Base-by-base conservation (phyloP, 2,888 invertebrate species). In the Drosophila tanythrix region DNA sequence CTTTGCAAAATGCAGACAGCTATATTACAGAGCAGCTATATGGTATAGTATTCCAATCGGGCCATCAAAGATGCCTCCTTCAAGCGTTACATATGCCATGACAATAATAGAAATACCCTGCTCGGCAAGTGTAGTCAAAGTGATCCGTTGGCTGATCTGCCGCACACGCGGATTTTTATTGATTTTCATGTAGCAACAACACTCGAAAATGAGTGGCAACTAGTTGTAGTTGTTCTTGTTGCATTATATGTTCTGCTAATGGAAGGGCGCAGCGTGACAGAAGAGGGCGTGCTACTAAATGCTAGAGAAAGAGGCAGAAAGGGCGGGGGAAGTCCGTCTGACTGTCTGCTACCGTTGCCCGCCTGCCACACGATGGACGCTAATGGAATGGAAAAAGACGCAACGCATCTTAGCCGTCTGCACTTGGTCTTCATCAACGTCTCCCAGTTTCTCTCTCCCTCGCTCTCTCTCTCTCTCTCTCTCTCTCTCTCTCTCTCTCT, bases 161-260 rank as follows among this genome's bases (percentile, higher is more conserved):
- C 86, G 86, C 84, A 85, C 88, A 85, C 72, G 86, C 83, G 51
- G 71, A 73, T 75, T 84, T 83, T 87, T 84, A 84, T 84, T 84
- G 84, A 87, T 84, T 81, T 84, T 51, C 72, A 81, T 83, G 84
- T 85, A 51, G 81, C 62, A 69, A 81, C 83, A 83, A 83, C 82
- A 72, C 71, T 59, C 70, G 43, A 60, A 80, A 68, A 59, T 29
- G 51, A 75, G 59, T 62, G 61, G 56, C 61, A 63, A 61, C 70
- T 69, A 63, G 71, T 63, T 66, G 62, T 38, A 31, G 31, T 51
- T n/a, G 33, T 33, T 33, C 51, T 48, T 67, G 66, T 36, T 53
- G 67, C 25, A 56, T 48, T 67, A 61, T 76, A 64, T 85, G 71
- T 69, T 75, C 82, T 72, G 83, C 77, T 85, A 85, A 85, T 85